phyloP scores from a whole-genome alignment of 2,113 vertebrate genomes.

The Pituophis catenifer region DNA sequence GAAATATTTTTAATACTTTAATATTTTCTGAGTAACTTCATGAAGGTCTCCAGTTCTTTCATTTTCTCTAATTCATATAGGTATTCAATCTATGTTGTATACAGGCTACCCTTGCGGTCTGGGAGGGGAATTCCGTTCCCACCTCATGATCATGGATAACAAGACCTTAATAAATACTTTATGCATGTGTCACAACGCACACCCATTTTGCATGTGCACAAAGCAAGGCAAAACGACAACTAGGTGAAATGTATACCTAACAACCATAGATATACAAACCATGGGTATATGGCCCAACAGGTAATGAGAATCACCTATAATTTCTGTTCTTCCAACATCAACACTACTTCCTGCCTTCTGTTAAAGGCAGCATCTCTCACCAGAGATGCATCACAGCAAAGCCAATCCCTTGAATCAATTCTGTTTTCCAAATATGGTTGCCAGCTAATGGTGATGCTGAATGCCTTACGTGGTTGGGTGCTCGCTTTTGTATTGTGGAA shows the following conservation, averaged over 20 bases:
- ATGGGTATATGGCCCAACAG: not conserved
- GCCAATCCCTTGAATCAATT: not conserved
- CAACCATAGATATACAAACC: not conserved
- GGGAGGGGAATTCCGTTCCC: not conserved
- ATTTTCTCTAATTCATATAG: not conserved
- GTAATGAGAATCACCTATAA: not conserved
- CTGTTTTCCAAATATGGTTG: not conserved
- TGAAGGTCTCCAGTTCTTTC: not conserved
- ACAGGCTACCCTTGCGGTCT: not conserved
- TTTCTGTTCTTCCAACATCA: not conserved
- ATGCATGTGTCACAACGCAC: not conserved
- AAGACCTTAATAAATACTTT: not conserved
- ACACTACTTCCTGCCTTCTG: not conserved
- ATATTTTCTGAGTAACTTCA: not conserved
- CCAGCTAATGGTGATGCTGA: not conserved
- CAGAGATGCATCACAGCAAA: not conserved
- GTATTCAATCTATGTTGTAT: not conserved
- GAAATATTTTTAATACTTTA: not conserved
- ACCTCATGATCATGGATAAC: not conserved
- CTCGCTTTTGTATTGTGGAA: not conserved
- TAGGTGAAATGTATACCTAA: not conserved
- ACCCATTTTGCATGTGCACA: not conserved
- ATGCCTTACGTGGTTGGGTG: not conserved
- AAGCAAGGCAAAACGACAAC: not conserved
- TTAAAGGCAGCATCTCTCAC: not conserved